Conservation (phyloP, 1,140 invertebrate genomes). For the Calephelis virginiensis region DNA sequence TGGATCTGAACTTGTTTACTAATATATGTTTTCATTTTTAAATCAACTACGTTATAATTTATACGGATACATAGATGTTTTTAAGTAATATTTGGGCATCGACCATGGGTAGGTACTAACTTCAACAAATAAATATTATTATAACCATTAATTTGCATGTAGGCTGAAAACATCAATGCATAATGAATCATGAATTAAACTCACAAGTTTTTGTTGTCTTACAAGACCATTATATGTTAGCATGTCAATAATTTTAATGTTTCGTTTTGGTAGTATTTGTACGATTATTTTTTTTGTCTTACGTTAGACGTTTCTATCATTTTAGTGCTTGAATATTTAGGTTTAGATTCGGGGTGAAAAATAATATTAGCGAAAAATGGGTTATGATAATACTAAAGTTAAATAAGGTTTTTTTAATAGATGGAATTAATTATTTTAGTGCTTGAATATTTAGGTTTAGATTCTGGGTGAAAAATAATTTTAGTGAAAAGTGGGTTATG, state of each 20-base stretch:
- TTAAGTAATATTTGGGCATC: conserved; percentile 30
- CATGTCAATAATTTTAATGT: conserved; percentile 25
- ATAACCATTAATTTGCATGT: conserved; percentile 62
- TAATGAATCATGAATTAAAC: conserved; percentile 26
- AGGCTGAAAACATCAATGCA: conserved; percentile 42
- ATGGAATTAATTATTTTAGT: neutral
- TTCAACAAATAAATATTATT: conserved; percentile 8
- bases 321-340: conserved; percentile 13
- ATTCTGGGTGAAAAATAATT: neutral
- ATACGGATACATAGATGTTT: conserved; percentile 38
- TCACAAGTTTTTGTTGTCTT: conserved; percentile 3
- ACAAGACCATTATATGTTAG: conserved; percentile 10
- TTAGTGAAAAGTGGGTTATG: neutral
- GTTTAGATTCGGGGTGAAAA: neutral
- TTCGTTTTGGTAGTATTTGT: conserved; percentile 2
- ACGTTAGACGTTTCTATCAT: conserved; percentile 1
- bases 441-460: conserved; percentile 9
- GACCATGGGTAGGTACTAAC: conserved; percentile 17
- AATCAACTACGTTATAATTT: neutral
- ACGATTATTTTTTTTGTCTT: conserved; percentile 9
- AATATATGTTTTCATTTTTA: no score
- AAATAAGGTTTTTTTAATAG: no score
- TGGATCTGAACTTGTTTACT: no score
- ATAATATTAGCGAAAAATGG: neutral
- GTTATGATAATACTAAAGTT: no score